phyloP scores from a whole-genome alignment of 2,113 vertebrate species.

The Nerophis ophidion region DNA sequence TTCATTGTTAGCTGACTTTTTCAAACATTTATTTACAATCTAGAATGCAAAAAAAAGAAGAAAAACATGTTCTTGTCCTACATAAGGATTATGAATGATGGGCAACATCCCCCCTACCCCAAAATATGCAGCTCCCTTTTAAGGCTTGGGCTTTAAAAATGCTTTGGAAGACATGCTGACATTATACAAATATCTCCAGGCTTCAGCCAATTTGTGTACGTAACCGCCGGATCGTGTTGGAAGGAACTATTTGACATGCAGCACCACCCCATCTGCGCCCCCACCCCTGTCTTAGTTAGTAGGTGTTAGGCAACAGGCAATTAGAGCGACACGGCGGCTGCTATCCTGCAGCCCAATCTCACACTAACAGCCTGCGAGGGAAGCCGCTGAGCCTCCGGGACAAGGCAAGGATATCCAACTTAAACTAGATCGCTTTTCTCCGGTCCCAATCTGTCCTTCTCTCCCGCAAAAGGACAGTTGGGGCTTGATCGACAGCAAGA shows the following conservation, averaged over 20 bases:
- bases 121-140: too few species aligned
- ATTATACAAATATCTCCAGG: too few species aligned
- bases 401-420: conserved; percentile 12
- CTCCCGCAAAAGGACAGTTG: conserved; percentile 5
- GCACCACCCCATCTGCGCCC: conserved; percentile 19
- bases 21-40: too few species aligned
- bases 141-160: too few species aligned
- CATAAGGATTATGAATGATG: too few species aligned
- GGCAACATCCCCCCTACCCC: too few species aligned
- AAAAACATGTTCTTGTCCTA: too few species aligned
- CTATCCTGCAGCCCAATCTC: conserved; percentile 42
- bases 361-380: conserved; percentile 31
- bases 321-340: conserved; percentile 42
- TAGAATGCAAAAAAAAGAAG: too few species aligned
- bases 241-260: conserved; percentile 46
- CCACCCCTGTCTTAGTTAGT: conserved; percentile 22
- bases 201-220: conserved; percentile 20
- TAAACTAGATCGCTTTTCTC: background rate
- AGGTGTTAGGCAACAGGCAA: conserved; percentile 50
- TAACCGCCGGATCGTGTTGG: conserved; percentile 9
- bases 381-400: conserved; percentile 29
- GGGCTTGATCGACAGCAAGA: conserved; percentile 1
- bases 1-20: too few species aligned
- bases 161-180: too few species aligned
- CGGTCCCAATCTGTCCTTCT: background rate